phyloP scores from a whole-genome alignment of 2,888 invertebrate species.

The Orthosia gothica region DNA sequence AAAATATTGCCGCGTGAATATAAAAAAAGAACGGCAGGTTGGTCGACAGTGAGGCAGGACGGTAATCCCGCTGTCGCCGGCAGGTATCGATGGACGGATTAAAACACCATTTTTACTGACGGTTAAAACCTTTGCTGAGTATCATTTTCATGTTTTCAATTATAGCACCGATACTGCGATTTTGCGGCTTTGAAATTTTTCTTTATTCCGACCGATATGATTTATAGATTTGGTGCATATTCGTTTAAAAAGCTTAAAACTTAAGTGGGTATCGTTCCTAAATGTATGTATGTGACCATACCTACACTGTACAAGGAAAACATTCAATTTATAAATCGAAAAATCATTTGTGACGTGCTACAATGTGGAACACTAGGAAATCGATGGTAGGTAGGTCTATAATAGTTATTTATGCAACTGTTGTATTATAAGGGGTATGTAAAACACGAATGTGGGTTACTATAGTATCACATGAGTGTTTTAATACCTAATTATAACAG shows the following conservation, averaged over 20 bases:
- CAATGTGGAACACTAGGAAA: slow-evolving; percentile 71
- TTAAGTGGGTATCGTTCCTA: background rate
- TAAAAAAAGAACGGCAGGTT: slow-evolving; percentile 75
- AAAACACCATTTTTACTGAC: slow-evolving; percentile 89
- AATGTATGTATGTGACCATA: background rate
- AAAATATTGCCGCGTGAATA: slow-evolving; percentile 71
- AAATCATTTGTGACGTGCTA: slow-evolving; percentile 70
- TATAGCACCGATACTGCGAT: slow-evolving; percentile 73
- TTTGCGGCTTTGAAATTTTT: slow-evolving; percentile 60
- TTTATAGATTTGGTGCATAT: slow-evolving; percentile 9
- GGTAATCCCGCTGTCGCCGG: slow-evolving; percentile 86
- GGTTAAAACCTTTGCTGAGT: slow-evolving; percentile 80
- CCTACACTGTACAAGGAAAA: background rate
- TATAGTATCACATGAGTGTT: too few relatives aligned
- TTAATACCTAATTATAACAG: too few relatives aligned
- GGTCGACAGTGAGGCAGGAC: slow-evolving; percentile 78
- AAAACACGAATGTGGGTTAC: too few relatives aligned
- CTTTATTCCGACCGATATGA: slow-evolving; percentile 16
- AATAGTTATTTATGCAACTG: too few relatives aligned
- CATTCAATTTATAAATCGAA: slow-evolving; percentile 56
- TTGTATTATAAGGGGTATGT: too few relatives aligned
- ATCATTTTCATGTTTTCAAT: slow-evolving; percentile 84
- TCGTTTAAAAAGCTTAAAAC: slow-evolving; percentile 2
- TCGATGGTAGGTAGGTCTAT: slow-evolving; percentile 80
- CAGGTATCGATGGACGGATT: slow-evolving; percentile 89